Conservation (phyloP, 1,140 invertebrate genomes). For the Drosophila nigrodunni region DNA sequence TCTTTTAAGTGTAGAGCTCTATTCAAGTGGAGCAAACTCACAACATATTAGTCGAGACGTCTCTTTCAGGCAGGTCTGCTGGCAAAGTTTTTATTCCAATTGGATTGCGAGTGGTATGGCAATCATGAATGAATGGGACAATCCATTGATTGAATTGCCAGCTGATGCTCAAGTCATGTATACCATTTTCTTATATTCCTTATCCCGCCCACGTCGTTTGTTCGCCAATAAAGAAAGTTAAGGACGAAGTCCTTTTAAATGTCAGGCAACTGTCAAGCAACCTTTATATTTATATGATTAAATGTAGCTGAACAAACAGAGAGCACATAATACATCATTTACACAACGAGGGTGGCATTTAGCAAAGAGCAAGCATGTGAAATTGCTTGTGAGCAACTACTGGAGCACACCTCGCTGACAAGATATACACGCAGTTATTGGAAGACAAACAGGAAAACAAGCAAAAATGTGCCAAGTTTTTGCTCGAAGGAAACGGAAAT, state of each 20-base stretch:
- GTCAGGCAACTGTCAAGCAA: slow-evolving; percentile 61
- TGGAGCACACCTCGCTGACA: slow-evolving; percentile 19
- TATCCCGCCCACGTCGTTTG: slow-evolving; percentile 18
- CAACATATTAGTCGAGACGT: slow-evolving; percentile 1
- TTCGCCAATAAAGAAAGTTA: slow-evolving; percentile 62
- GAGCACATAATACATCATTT: slow-evolving; percentile 50
- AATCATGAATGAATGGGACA: slow-evolving; percentile 2
- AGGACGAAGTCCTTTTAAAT: slow-evolving; percentile 57
- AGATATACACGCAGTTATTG: slow-evolving; percentile 65
- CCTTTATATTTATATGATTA: slow-evolving; percentile 72
- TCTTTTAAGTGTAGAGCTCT: background rate
- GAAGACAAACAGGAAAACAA: slow-evolving; percentile 61
- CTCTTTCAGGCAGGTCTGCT: slow-evolving; percentile 43
- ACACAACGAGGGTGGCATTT: slow-evolving; percentile 1
- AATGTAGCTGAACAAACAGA: slow-evolving; percentile 64
- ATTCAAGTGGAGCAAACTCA: slow-evolving; percentile 3
- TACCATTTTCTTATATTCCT: slow-evolving; percentile 48
- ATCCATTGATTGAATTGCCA: slow-evolving; percentile 29
- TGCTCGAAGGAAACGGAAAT: slow-evolving; percentile 60
- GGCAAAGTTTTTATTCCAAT: slow-evolving; percentile 63
- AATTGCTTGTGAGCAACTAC: background rate
- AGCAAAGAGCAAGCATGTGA: background rate
- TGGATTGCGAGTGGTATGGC: slow-evolving; percentile 34
- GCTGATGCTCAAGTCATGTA: slow-evolving; percentile 32
- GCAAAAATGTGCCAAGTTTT: slow-evolving; percentile 39